Evolutionary conservation across 2,797 vertebrate species (phyloP), one percentile per base, ranked within the genome.

Genomic region (Pseudochirops corinnae): DNA sequence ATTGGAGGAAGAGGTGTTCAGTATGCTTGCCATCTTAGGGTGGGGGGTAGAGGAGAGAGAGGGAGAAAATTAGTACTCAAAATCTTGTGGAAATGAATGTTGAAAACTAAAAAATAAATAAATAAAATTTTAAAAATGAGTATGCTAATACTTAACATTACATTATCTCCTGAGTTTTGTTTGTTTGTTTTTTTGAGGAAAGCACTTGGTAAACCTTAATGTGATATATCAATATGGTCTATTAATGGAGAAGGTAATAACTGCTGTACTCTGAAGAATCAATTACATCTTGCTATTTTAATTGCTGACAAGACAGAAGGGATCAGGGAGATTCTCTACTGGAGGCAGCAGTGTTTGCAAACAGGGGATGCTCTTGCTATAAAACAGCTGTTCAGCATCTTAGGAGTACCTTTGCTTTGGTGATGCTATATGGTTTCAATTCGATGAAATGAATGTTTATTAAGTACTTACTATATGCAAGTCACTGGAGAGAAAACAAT

Each of bases 381-480:
- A 31, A 92, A 67, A 18, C 92, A 56, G n/a, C 55, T 0, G 39
- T 12, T 94, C 90, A 92, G 92, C 56, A 90, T 92, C 33, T 74
- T 74, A 18, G 39, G n/a, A 74, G n/a, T 92, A 60, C 53, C 28
- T 87, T 31, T 60, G 39, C 53, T 94, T 93, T 91, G 93, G 60
- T 74, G 50, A 55, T 14, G 90, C 18, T 90, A 55, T 92, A 94
- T 50, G 94, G 67, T 50, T 94, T 46, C 53, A 39, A 18, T 74
- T n/a, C 33, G 7, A 74, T 74, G 39, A 39, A 74, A 39, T n/a
- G 26, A 74, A 39, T 67, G 62, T 67, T 16, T 74, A 39, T 39
- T 21, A 74, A 74, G n/a, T 39, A 74, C n/a, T 74, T 74, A 39
- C n/a, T 16, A 21, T 74, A 74, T 74, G 67, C 67, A 74, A 74